Conservation (phyloP, 2,797 vertebrate genomes). For the Pantherophis vulpinus region DNA sequence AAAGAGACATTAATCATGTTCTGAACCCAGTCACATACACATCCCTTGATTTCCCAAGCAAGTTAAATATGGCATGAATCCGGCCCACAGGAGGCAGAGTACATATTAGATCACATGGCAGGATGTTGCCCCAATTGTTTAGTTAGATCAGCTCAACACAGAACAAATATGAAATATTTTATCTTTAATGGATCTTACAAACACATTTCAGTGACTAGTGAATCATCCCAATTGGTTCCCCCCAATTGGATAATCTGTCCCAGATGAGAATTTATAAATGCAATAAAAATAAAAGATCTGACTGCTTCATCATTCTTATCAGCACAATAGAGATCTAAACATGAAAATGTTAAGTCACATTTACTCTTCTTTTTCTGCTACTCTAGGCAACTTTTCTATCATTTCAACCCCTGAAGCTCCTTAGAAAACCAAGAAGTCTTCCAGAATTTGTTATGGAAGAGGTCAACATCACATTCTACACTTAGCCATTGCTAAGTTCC, state of each 20-base stretch:
- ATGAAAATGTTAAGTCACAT: not conserved
- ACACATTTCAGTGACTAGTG: not conserved
- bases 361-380: not conserved
- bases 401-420: not conserved
- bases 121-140: not conserved
- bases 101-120: not conserved
- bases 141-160: not conserved
- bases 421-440: not conserved
- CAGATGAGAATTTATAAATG: not conserved
- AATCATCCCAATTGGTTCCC: not conserved
- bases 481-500: not conserved
- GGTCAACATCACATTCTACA: not conserved
- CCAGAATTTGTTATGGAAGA: not conserved
- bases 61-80: not conserved
- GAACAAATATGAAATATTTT: not conserved
- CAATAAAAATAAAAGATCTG: not conserved
- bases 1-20: not conserved
- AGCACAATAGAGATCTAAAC: not conserved
- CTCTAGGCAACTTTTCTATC: not conserved
- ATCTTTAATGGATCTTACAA: not conserved
- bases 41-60: not conserved
- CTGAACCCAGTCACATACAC: not conserved
- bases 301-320: not conserved
- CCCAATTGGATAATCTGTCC: not conserved
- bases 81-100: not conserved